Evolutionary conservation across 1,140 invertebrate genomes (phyloP).

Genomic region (Nautilus pompilius): DNA sequence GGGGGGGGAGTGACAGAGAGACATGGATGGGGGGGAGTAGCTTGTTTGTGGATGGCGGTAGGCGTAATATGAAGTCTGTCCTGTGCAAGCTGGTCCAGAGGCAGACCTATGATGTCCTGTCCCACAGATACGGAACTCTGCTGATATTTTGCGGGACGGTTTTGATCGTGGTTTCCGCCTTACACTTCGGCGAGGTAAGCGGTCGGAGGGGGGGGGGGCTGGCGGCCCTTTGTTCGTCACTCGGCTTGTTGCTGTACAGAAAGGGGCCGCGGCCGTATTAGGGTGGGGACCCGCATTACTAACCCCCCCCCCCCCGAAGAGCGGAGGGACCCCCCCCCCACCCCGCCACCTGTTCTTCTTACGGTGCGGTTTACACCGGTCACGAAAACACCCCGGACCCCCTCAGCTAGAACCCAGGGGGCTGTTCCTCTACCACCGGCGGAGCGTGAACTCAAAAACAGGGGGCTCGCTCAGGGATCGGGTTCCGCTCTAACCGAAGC

Average conservation of each 20-base stretch:
- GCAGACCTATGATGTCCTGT: constrained; percentile 49
- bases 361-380: too few relatives aligned
- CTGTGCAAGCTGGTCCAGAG: constrained; percentile 52
- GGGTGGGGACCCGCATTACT: not conserved
- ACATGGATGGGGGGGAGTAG: too few relatives aligned
- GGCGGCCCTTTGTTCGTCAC: not conserved
- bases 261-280: not conserved
- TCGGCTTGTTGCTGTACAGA: not conserved
- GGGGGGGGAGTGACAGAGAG: too few relatives aligned
- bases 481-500: too few relatives aligned
- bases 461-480: too few relatives aligned
- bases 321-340: too few relatives aligned
- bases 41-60: too few relatives aligned
- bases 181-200: constrained; percentile 54
- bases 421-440: too few relatives aligned
- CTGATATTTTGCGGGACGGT: constrained; percentile 39
- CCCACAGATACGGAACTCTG: constrained; percentile 49
- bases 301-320: not conserved
- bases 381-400: too few relatives aligned
- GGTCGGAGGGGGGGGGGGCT: not conserved
- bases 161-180: constrained; percentile 38
- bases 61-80: constrained; percentile 11
- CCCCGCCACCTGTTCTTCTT: too few relatives aligned
- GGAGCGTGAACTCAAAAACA: too few relatives aligned
- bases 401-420: too few relatives aligned